Evolutionary conservation across 2,888 invertebrate species (phyloP).

Genomic region (Patella ulyssiponensis): DNA sequence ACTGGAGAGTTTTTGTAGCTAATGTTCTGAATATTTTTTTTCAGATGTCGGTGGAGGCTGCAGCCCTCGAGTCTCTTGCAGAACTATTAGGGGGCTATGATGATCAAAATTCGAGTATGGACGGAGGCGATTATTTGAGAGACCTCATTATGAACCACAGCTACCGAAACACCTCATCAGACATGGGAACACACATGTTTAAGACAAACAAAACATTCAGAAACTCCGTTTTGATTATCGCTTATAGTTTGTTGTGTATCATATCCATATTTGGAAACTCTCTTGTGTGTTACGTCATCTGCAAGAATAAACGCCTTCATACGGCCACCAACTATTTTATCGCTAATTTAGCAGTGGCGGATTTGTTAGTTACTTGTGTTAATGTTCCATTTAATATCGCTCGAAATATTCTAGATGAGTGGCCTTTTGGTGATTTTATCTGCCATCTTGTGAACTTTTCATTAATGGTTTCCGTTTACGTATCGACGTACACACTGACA

Average conservation of each 20-base stretch:
- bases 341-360: conserved; percentile 65
- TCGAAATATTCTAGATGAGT: conserved; percentile 70
- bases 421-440: conserved; percentile 73
- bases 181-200: background rate
- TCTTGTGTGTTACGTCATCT: conserved; percentile 66
- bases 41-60: background rate
- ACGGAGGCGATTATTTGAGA: background rate
- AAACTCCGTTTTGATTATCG: conserved; percentile 38
- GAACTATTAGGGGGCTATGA: background rate
- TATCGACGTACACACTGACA: conserved; percentile 73
- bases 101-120: background rate
- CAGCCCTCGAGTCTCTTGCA: background rate
- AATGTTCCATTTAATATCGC: conserved; percentile 74
- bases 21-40: background rate
- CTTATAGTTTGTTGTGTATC: conserved; percentile 53
- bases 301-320: conserved; percentile 62
- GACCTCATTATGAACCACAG: background rate
- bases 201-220: background rate
- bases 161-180: background rate
- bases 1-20: too few relatives aligned
- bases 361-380: conserved; percentile 65
- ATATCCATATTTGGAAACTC: conserved; percentile 64
- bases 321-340: conserved; percentile 69
- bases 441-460: conserved; percentile 73
- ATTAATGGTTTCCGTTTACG: conserved; percentile 72